These are phyloP conservation scores for Gymnogyps californianus DNA, from an alignment of 2,113 vertebrate genomes.

Conservation along the genomic window DNA sequence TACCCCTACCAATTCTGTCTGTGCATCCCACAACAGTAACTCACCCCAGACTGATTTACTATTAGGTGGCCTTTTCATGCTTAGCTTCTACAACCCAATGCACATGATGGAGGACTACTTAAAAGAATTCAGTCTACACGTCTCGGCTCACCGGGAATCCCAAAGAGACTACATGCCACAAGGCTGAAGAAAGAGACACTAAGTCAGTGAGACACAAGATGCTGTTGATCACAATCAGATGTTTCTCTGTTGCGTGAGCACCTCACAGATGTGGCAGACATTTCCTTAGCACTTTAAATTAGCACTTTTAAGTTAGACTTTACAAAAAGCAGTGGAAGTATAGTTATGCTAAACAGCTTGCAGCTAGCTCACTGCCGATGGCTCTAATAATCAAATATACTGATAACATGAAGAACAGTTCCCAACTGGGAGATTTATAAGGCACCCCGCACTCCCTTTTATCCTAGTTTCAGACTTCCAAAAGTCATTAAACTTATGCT, in stretches of 20 bases:
- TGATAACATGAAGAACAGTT: neutral
- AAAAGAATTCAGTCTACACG: neutral
- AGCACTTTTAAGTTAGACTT: neutral
- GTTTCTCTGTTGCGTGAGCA: neutral
- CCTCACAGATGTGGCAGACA: fast-evolving
- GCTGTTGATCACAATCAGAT: neutral
- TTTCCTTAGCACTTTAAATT: neutral
- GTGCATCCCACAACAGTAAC: neutral
- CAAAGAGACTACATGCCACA: neutral
- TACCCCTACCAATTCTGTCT: neutral
- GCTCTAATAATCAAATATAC: neutral
- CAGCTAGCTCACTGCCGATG: neutral
- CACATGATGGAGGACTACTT: neutral
- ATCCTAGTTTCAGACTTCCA: neutral
- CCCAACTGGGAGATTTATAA: neutral
- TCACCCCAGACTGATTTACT: neutral
- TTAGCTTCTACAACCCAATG: neutral
- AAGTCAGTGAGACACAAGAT: neutral
- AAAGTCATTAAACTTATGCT: neutral
- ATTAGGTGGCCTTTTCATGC: neutral
- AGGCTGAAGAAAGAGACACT: neutral
- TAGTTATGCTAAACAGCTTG: neutral
- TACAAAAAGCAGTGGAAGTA: neutral
- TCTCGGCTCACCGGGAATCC: neutral
- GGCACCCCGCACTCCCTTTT: neutral